These are phyloP conservation scores for Phorcus lineatus DNA, from an alignment of 2,888 invertebrate genomes.

Conservation along the genomic window DNA sequence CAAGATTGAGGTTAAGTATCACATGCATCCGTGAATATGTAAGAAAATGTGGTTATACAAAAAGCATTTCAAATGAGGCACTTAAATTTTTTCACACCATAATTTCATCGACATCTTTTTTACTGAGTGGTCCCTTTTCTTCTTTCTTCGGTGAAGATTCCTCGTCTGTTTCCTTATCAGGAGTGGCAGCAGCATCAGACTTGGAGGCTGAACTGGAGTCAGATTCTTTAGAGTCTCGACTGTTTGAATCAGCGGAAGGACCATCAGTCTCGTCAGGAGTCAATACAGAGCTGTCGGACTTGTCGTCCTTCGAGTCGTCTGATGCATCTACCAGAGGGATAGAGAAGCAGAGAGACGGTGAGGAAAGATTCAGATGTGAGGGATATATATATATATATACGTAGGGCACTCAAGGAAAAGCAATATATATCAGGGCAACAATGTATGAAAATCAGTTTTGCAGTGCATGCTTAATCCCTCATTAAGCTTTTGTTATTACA, in stretches of 20 bases:
- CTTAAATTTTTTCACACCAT: neutral
- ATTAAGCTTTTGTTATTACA: too few relatives aligned
- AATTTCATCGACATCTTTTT: neutral
- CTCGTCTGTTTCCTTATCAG: neutral
- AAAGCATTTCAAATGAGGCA: neutral
- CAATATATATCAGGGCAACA: too few relatives aligned
- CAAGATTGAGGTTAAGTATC: too few relatives aligned
- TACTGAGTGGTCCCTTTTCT: neutral
- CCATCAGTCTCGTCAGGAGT: constrained; percentile 3
- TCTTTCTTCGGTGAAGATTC: neutral
- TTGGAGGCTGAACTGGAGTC: neutral
- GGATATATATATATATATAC: too few relatives aligned
- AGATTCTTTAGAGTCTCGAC: neutral
- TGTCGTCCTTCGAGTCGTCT: neutral
- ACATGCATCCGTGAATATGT: neutral
- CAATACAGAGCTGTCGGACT: neutral
- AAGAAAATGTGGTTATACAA: neutral
- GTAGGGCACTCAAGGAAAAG: too few relatives aligned
- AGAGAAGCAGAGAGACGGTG: neutral
- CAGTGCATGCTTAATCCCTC: too few relatives aligned
- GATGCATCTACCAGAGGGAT: neutral
- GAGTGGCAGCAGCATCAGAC: neutral
- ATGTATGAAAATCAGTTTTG: too few relatives aligned
- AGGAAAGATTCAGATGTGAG: too few relatives aligned
- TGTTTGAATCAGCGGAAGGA: neutral